Evolutionary conservation across 1,140 invertebrate genomes (phyloP).

Genomic region (Apolygus lucorum): DNA sequence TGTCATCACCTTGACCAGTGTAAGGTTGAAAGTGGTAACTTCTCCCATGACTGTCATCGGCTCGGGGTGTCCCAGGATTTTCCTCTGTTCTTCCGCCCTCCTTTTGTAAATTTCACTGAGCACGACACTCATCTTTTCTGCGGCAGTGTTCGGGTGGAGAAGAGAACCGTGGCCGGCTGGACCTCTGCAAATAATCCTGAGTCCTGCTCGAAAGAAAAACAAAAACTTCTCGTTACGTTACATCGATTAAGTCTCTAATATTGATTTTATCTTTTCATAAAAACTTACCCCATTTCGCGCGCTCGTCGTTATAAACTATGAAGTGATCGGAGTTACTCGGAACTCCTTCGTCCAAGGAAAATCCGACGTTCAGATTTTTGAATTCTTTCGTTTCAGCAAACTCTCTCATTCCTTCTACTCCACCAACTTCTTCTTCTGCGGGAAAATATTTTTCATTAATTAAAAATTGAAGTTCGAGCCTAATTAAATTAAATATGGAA

Average conservation of each 20-base stretch:
- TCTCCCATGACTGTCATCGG: conserved; percentile 3
- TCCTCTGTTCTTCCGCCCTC: not conserved
- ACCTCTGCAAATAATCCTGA: too few species aligned
- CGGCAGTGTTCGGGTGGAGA: conserved; percentile 17
- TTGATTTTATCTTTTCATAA: not conserved
- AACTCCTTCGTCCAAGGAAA: conserved; percentile 81
- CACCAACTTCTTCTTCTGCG: conserved; percentile 88
- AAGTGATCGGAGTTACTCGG: conserved; percentile 56
- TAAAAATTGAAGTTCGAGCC: too few species aligned
- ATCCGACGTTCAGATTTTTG: conserved; percentile 74
- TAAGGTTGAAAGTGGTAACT: conserved; percentile 4
- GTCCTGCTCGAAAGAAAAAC: too few species aligned
- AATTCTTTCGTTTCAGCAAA: conserved; percentile 73
- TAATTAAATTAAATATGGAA: too few species aligned
- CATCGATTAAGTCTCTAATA: too few species aligned
- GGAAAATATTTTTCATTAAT: conserved; percentile 24
- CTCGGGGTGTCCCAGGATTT: not conserved
- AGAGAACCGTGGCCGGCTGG: conserved; percentile 11
- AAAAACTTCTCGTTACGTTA: too few species aligned
- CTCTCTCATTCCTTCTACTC: conserved; percentile 67
- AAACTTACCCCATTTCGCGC: conserved; percentile 55
- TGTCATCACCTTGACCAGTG: not conserved
- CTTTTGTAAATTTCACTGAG: not conserved
- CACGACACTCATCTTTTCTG: not conserved
- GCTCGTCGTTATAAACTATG: conserved; percentile 67